These are phyloP conservation scores for Drosophila cracens DNA, from an alignment of 2,888 invertebrate genomes.

Conservation along the genomic window DNA sequence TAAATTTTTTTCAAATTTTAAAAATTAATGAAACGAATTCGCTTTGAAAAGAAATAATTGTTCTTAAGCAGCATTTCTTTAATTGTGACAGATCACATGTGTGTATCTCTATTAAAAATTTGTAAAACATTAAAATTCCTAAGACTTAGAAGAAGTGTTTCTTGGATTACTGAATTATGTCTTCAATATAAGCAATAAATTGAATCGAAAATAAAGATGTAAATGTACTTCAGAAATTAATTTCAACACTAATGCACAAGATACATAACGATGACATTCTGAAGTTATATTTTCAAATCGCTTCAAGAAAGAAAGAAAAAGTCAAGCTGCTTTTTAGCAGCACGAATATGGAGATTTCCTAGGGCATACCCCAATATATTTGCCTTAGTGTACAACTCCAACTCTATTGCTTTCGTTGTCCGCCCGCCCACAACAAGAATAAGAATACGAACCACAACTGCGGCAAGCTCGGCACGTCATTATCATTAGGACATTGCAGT, in stretches of 20 bases:
- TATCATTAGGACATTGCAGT: conserved; percentile 70
- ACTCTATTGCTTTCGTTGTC: conserved; percentile 1
- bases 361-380: not conserved
- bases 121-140: not conserved
- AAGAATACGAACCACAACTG: not conserved
- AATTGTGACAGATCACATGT: not conserved
- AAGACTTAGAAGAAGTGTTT: not conserved
- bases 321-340: not conserved
- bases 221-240: not conserved
- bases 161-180: not conserved
- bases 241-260: not conserved
- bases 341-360: not conserved
- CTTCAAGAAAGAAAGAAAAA: not conserved
- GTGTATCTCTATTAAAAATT: not conserved
- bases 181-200: not conserved
- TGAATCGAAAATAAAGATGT: not conserved
- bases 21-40: not conserved
- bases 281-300: not conserved
- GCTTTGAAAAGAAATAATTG: not conserved
- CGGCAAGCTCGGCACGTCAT: conserved; percentile 61
- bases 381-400: not conserved
- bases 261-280: not conserved
- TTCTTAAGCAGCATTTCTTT: not conserved
- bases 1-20: not conserved
- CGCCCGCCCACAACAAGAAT: conserved; percentile 41